Evolutionary conservation across 1,140 invertebrate genomes (phyloP), one percentile per base, ranked within the genome.

Genomic region (Danaus plexippus): DNA sequence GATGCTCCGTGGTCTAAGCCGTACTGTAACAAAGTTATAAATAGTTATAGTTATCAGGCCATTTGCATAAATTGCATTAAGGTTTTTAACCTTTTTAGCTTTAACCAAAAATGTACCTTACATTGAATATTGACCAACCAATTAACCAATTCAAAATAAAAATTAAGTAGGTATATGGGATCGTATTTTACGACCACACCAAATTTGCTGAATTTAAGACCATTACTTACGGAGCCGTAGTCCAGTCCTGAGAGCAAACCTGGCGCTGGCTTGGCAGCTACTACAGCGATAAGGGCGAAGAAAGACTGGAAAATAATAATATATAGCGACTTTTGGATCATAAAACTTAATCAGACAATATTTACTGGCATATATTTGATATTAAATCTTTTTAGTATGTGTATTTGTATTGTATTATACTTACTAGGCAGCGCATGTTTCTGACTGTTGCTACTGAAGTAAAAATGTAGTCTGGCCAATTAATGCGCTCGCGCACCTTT

Each of bases 391-490:
- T 15, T 1, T 15, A 15, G 5, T 32, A 40, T 47, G 46, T 45
- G 18, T 15, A 15, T 9, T 42, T 40, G 11, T 47, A 12, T 12
- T 49, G 15, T 18, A 53, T 47, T 9, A 43, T 63, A 81, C 78
- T 81, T 56, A 81, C 78, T 47, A 81, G 57, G 49, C 64, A 68
- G 56, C 73, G 67, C 78, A 81, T 81, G 73, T 58, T 15, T 15
- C 15, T 60, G 44, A 60, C 70, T 54, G 70, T 65, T 57, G 47
- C 58, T 59, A 62, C 44, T 54, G 63, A 47, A 52, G 64, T 61
- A 68, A 69, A 66, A 67, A 69, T 76, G 69, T 64, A 32, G 59
- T 69, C 41, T 77, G 71, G 47, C 54, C 59, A 66, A 67, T 64
- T 52, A 64, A 47, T 52, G 57, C 59, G 40, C 47, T 9, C 12